phyloP scores from a whole-genome alignment of 2,888 invertebrate species.

The Scaptomyza parva region DNA sequence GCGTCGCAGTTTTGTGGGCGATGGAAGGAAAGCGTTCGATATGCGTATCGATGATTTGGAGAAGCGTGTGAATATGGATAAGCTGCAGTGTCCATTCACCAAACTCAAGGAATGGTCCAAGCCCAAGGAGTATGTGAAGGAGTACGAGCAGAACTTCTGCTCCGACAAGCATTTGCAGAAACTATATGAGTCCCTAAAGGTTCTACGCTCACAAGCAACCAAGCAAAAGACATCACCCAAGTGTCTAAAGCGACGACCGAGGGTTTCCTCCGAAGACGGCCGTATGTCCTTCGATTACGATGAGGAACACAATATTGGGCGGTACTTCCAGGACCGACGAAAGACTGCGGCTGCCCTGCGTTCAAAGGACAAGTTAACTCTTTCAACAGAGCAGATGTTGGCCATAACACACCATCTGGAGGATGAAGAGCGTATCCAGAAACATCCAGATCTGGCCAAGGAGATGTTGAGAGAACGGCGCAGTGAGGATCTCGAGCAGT shows the following conservation, averaged over 20 bases:
- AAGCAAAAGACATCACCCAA: slow-evolving; percentile 70
- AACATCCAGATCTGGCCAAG: slow-evolving; percentile 14
- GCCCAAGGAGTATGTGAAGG: slow-evolving; percentile 78
- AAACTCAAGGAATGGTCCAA: slow-evolving; percentile 79
- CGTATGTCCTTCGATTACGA: slow-evolving; percentile 24
- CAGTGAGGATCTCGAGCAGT: slow-evolving; percentile 66
- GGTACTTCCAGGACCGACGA: slow-evolving; percentile 21
- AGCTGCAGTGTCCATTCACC: slow-evolving; percentile 77
- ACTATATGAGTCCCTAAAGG: slow-evolving; percentile 80
- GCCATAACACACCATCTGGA: slow-evolving; percentile 25
- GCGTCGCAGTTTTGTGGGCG: slow-evolving; percentile 85
- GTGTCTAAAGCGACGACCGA: slow-evolving; percentile 65
- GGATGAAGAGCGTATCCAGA: background rate
- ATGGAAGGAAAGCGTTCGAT: slow-evolving; percentile 74
- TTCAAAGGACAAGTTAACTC: fast-evolving
- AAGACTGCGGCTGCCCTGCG: fast-evolving
- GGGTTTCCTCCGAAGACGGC: background rate
- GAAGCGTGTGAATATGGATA: slow-evolving; percentile 68
- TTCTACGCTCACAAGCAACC: slow-evolving; percentile 65
- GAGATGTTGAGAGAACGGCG: slow-evolving; percentile 77
- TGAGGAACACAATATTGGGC: slow-evolving; percentile 3
- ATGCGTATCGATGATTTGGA: slow-evolving; percentile 82
- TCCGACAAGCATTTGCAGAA: slow-evolving; percentile 80
- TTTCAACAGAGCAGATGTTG: background rate
- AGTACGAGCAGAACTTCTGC: slow-evolving; percentile 82